Evolutionary conservation across 2,888 invertebrate genomes (phyloP).

Genomic region (Meganola albula): DNA sequence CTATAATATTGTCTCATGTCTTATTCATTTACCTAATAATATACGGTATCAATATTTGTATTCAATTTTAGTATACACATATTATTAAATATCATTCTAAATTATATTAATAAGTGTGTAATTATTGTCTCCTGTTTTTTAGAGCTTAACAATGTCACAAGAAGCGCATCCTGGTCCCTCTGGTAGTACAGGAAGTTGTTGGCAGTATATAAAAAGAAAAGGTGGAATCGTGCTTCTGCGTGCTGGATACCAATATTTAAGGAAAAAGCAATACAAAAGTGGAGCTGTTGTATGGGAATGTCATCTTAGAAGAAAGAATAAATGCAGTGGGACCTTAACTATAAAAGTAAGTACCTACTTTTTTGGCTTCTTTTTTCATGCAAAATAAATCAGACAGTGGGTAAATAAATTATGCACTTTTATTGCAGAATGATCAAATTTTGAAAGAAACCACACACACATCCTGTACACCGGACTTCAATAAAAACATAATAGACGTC

Average conservation of each 20-base stretch:
- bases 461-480: constrained; percentile 6
- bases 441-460: constrained; percentile 10
- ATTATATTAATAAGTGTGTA: constrained; percentile 12
- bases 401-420: constrained; percentile 7
- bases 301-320: constrained; percentile 10
- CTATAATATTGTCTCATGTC: constrained; percentile 9
- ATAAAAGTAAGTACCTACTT: constrained; percentile 3
- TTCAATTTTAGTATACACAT: constrained; percentile 5
- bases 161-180: constrained; percentile 9
- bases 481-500: constrained; percentile 5
- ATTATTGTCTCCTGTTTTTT: constrained; percentile 9
- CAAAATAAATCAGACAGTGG: constrained; percentile 5
- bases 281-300: constrained; percentile 8
- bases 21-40: constrained; percentile 6
- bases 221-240: constrained; percentile 10
- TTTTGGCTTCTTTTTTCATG: constrained; percentile 5
- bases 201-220: constrained; percentile 9
- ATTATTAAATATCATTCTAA: constrained; percentile 9
- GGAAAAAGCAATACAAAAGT: constrained; percentile 8
- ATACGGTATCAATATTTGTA: constrained; percentile 4
- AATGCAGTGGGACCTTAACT: constrained; percentile 8
- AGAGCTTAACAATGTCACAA: constrained; percentile 9
- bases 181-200: constrained; percentile 9
- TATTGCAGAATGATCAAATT: constrained; percentile 6
- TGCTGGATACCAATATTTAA: constrained; percentile 9